These are phyloP conservation scores for Drosophila lacicola DNA, from an alignment of 2,888 invertebrate genomes.

Conservation along the genomic window DNA sequence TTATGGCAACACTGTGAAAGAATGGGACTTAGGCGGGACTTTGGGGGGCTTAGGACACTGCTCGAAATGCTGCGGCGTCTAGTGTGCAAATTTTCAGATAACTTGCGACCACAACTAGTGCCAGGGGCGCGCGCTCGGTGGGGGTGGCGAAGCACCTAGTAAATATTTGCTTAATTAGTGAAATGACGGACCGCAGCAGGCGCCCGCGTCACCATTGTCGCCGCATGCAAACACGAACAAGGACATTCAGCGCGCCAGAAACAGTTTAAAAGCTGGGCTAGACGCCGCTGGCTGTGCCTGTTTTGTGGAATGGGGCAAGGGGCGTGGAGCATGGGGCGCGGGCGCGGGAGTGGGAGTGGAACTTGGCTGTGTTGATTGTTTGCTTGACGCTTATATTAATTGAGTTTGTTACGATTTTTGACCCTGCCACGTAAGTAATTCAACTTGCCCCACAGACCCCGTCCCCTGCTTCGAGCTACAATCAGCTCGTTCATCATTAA, in stretches of 20 bases:
- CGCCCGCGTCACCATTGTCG: constrained; percentile 32
- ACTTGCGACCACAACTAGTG: constrained; percentile 40
- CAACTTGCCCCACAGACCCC: constrained; percentile 15
- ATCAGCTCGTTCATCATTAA: constrained; percentile 57
- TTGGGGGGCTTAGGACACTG: constrained; percentile 23
- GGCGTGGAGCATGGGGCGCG: constrained; percentile 1
- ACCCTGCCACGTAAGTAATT: constrained; percentile 70
- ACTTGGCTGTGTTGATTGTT: constrained; percentile 54
- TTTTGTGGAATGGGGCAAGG: not conserved
- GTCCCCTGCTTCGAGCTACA: constrained; percentile 22
- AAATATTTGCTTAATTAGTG: constrained; percentile 82
- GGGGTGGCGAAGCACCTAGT: constrained; percentile 34
- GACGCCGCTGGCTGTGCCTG: constrained; percentile 27
- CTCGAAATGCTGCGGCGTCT: constrained; percentile 18
- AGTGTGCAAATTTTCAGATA: constrained; percentile 73
- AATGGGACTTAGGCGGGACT: constrained; percentile 40
- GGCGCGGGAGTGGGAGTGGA: not conserved
- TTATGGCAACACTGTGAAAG: constrained; percentile 52
- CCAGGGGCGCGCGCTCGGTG: not conserved
- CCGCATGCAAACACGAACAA: constrained; percentile 63
- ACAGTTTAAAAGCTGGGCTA: constrained; percentile 58
- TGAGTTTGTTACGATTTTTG: constrained; percentile 73
- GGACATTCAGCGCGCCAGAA: constrained; percentile 41
- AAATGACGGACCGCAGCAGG: constrained; percentile 58
- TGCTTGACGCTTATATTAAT: constrained; percentile 73